Conservation (phyloP, 2,797 vertebrate species). For the Chaetophractus vellerosus region DNA sequence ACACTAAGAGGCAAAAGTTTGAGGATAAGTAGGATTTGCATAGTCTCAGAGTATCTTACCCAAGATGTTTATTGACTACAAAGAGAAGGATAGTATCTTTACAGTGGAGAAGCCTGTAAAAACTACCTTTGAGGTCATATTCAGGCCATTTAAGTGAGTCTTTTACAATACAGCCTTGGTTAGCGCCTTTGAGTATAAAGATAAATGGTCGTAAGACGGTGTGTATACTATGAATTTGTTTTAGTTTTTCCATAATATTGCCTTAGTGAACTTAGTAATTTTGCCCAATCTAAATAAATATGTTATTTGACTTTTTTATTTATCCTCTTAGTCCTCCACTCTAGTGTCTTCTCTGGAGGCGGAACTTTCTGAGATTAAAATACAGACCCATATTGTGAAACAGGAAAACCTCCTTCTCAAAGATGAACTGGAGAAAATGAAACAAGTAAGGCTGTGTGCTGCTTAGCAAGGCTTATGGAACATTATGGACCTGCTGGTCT, state of each 20-base stretch:
- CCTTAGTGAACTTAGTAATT: background rate
- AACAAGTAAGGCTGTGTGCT: constrained; percentile 89
- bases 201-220: background rate
- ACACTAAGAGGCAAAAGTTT: constrained; percentile 54
- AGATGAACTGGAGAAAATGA: constrained; percentile 91
- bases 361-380: constrained; percentile 92
- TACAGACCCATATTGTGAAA: constrained; percentile 90
- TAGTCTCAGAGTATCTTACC: background rate
- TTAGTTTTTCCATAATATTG: background rate
- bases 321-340: constrained; percentile 90
- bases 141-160: background rate
- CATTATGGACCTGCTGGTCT: accelerated
- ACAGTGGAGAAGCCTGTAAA: background rate
- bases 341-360: constrained; percentile 92
- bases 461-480: background rate
- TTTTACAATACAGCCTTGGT: background rate
- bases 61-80: background rate
- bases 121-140: background rate
- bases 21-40: background rate
- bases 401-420: constrained; percentile 93
- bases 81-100: background rate
- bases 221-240: background rate
- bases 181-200: background rate
- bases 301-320: constrained; percentile 42
- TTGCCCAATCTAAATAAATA: background rate